Evolutionary conservation across 2,113 vertebrate genomes (phyloP).

Genomic region (Onychorhynchus coronatus): DNA sequence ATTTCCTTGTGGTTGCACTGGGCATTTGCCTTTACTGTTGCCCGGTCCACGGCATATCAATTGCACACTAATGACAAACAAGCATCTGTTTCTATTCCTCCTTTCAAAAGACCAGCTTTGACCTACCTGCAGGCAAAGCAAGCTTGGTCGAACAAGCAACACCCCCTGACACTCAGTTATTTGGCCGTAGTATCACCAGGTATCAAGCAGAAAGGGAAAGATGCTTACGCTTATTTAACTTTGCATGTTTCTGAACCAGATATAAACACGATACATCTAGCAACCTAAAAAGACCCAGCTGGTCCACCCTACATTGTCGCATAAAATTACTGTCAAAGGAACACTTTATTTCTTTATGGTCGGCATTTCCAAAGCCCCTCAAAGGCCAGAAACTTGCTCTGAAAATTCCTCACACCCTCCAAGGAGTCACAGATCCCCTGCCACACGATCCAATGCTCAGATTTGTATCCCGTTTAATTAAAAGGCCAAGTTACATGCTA

Average conservation of each 20-base stretch:
- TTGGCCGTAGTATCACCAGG: background rate
- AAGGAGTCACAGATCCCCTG: background rate
- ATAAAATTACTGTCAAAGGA: background rate
- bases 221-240: background rate
- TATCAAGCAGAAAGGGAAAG: background rate
- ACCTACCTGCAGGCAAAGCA: background rate
- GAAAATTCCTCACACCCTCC: background rate
- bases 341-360: background rate
- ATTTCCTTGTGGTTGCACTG: background rate
- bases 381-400: background rate
- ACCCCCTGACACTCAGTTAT: background rate
- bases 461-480: background rate
- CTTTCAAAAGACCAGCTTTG: background rate
- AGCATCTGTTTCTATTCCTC: background rate
- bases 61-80: background rate
- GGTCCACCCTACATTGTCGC: no score
- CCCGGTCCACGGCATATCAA: background rate
- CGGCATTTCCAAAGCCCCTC: background rate
- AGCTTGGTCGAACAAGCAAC: background rate
- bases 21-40: background rate
- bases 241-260: background rate
- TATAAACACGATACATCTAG: rapidly evolving
- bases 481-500: background rate
- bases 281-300: background rate
- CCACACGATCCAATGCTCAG: rapidly evolving